Base-by-base conservation (phyloP, 1,140 invertebrate species). In the Uloborus diversus region DNA sequence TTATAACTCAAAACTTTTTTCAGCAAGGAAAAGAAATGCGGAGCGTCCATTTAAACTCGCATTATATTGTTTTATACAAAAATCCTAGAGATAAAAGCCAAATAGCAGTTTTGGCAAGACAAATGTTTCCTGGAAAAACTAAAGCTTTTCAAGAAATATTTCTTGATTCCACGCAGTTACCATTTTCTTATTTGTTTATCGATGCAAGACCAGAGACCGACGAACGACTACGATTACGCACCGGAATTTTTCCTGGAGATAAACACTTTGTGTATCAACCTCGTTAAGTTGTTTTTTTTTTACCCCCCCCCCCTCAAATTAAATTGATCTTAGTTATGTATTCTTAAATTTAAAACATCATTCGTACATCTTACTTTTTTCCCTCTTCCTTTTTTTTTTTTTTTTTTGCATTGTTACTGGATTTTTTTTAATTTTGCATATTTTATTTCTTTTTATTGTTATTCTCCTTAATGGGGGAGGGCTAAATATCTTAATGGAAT, bases 71-170 rank as follows among this genome's bases (percentile, higher is more conserved):
- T 1, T 1, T 53, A n/a, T 86, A 86, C 80, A 87, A 87, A 85
- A 87, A 87, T 80, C 85, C 85, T 1, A 82, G 86, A 27, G 86
- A 87, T 82, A 82, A 81, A 75, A 85, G 84, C 13, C 86, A n/a
- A n/a, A n/a, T n/a, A n/a, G 73, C 80, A 66, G 79, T 28, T 30
- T 81, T 88, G 11, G 82, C 84, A 0, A 69, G 85, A 32, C 85
- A 85, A 82, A 82, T 86, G 30, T 84, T 49, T 33, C 85, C 85
- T 2, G 75, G 86, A 80, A 84, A 86, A 82, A 32, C 82, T 11
- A 86, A 85, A 81, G 86, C 86, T 82, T 47, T 87, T 23, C 82
- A 84, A 84, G 85, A 87, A 78, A 81, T 85, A 17, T 87, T 85
- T 84, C 20, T n/a, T 11, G 49, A 51, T 51, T 11, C 49, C 4